These are phyloP conservation scores for Sorex araneus DNA, from an alignment of 2,113 vertebrate species.

Conservation along the genomic window DNA sequence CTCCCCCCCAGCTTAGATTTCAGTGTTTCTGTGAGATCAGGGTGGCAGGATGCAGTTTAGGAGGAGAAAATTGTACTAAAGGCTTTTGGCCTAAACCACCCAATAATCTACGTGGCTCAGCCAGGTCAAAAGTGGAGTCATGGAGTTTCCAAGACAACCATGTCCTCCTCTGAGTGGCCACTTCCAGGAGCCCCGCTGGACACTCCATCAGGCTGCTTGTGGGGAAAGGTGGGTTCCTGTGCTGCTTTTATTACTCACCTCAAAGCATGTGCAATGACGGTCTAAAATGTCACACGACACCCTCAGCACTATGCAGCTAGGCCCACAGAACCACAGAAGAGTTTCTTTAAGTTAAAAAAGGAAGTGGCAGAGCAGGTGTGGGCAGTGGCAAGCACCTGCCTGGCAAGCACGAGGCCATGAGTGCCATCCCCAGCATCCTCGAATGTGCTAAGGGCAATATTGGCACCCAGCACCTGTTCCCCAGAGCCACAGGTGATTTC, in stretches of 20 bases:
- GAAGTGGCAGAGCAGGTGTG: too few species aligned
- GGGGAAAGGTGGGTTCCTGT: slow-evolving; percentile 64
- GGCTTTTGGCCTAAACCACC: not conserved
- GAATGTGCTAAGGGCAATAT: too few species aligned
- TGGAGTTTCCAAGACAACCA: not conserved
- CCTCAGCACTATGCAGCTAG: slow-evolving; percentile 13
- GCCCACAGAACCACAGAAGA: not conserved
- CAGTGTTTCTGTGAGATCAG: not conserved
- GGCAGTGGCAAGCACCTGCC: too few species aligned
- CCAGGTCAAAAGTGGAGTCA: slow-evolving; percentile 66
- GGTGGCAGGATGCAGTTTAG: not conserved
- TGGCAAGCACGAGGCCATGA: too few species aligned
- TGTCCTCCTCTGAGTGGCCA: not conserved
- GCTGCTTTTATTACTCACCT: slow-evolving; percentile 84
- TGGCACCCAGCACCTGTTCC: too few species aligned
- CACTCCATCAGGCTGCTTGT: slow-evolving; percentile 79
- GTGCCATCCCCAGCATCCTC: too few species aligned
- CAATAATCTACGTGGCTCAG: not conserved
- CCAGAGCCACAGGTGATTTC: too few species aligned
- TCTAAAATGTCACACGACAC: slow-evolving; percentile 22
- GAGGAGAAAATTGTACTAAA: slow-evolving; percentile 2
- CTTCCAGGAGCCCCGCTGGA: slow-evolving; percentile 47
- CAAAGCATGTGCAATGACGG: slow-evolving; percentile 63
- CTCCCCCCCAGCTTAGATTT: slow-evolving; percentile 7
- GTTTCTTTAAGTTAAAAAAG: too few species aligned